Evolutionary conservation across 2,797 vertebrate species (phyloP).

Genomic region (Manis javanica): DNA sequence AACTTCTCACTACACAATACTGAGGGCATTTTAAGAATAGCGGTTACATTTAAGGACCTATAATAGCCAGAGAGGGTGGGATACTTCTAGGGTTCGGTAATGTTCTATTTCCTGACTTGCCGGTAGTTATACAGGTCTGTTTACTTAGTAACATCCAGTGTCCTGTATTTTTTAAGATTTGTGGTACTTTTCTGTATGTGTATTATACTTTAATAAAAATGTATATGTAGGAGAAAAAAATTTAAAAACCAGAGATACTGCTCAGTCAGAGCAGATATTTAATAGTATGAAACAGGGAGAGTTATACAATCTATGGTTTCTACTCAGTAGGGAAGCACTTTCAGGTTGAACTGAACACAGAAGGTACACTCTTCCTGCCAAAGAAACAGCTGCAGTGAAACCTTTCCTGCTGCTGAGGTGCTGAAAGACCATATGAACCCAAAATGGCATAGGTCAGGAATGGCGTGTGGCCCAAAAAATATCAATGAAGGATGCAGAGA

Average conservation of each 20-base stretch:
- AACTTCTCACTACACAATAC: not conserved
- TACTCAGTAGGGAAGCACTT: constrained; percentile 67
- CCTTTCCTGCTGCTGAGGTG: constrained; percentile 61
- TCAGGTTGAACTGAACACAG: constrained; percentile 63
- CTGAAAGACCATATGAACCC: constrained; percentile 50
- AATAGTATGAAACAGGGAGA: not conserved
- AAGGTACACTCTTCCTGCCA: constrained; percentile 62
- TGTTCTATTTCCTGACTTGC: not conserved
- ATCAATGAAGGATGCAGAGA: not conserved
- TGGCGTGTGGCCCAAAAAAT: constrained; percentile 56
- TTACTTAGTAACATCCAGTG: not conserved
- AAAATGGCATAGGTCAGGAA: not conserved
- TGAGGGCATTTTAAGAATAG: not conserved
- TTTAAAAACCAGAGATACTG: not conserved
- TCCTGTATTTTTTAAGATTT: not conserved
- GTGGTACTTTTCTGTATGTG: not conserved
- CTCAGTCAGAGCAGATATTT: constrained; percentile 23
- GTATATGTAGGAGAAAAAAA: not conserved
- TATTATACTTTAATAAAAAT: constrained; percentile 34
- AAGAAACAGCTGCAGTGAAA: constrained; percentile 56
- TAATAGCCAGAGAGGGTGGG: not conserved
- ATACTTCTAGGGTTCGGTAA: not conserved
- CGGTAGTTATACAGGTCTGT: not conserved
- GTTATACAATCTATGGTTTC: constrained; percentile 38
- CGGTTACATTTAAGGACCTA: not conserved